These are phyloP conservation scores for Bicyclus anynana DNA, from an alignment of 1,140 invertebrate species.

Conservation along the genomic window DNA sequence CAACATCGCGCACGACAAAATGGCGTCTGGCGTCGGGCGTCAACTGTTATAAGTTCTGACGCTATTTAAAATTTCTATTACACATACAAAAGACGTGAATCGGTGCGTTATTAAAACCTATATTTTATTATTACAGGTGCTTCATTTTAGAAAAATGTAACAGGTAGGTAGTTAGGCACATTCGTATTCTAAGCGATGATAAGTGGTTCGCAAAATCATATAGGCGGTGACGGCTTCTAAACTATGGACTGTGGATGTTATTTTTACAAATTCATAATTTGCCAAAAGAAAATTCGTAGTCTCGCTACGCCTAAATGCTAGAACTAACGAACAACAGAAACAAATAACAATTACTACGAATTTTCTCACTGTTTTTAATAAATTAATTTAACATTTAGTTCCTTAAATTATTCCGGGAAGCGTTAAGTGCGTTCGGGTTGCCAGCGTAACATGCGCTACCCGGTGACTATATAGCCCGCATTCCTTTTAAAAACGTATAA, in stretches of 20 bases:
- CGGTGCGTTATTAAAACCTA: constrained; percentile 1
- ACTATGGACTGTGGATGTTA: constrained; percentile 31
- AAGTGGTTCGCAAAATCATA: constrained; percentile 51
- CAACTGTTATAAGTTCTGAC: not conserved
- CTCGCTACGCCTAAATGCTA: constrained; percentile 15
- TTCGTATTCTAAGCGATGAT: constrained; percentile 51
- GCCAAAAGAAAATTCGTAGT: constrained; percentile 32
- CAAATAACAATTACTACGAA: constrained; percentile 38
- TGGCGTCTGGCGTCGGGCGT: constrained; percentile 25
- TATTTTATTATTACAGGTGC: not conserved
- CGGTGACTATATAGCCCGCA: constrained; percentile 64
- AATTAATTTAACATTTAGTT: not conserved
- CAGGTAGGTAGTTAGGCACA: not conserved
- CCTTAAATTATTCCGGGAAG: constrained; percentile 31
- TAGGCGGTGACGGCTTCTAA: constrained; percentile 56
- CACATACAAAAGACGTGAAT: not conserved
- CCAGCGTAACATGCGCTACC: constrained; percentile 67
- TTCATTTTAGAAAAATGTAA: not conserved
- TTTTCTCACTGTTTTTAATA: constrained; percentile 22
- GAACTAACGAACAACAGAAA: constrained; percentile 10
- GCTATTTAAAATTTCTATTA: not conserved
- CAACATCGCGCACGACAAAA: constrained; percentile 34
- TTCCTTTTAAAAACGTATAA: constrained; percentile 62
- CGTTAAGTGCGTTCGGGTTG: constrained; percentile 60
- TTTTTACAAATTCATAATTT: constrained; percentile 21